A percentile compares a stretch with the other conserved stretches of the same genome.
phyloP scores from a whole-genome alignment of 1,140 invertebrate species.

The Atta texana region DNA sequence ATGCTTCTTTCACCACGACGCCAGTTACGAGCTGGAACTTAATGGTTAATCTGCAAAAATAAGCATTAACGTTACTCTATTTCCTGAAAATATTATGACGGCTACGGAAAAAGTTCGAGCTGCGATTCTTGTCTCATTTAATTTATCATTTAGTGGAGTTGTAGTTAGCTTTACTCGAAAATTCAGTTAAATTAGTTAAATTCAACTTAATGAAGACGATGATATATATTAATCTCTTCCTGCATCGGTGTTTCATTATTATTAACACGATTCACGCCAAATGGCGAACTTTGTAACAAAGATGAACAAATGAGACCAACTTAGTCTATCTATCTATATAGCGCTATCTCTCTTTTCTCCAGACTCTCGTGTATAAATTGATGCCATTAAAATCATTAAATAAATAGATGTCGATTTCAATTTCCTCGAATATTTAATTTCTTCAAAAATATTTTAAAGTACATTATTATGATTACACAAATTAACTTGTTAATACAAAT shows the following conservation, averaged over 20 bases:
- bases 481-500: no score
- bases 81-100: constrained; percentile 54
- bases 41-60: constrained; percentile 58
- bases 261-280: constrained; percentile 48
- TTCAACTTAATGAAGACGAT: background rate
- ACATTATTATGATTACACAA: no score
- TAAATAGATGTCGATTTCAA: constrained; percentile 65
- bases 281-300: constrained; percentile 8
- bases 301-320: background rate
- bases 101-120: background rate
- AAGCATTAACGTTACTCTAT: constrained; percentile 51
- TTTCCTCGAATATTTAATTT: constrained; percentile 48
- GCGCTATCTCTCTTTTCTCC: constrained; percentile 58
- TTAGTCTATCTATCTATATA: background rate
- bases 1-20: constrained; percentile 38
- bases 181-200: constrained; percentile 1
- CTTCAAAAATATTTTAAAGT: background rate
- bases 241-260: constrained; percentile 11
- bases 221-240: background rate
- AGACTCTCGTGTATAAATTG: constrained; percentile 51
- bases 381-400: constrained; percentile 67
- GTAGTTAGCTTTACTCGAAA: constrained; percentile 6
- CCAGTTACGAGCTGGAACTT: constrained; percentile 49
- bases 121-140: constrained; percentile 36
- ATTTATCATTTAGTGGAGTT: background rate